Percentiles rank a stretch among this genome's conserved stretches.
Evolutionary conservation across 35 echinoderm and acorn worm species (phyloP).

Genomic region (Antedon bifida): DNA sequence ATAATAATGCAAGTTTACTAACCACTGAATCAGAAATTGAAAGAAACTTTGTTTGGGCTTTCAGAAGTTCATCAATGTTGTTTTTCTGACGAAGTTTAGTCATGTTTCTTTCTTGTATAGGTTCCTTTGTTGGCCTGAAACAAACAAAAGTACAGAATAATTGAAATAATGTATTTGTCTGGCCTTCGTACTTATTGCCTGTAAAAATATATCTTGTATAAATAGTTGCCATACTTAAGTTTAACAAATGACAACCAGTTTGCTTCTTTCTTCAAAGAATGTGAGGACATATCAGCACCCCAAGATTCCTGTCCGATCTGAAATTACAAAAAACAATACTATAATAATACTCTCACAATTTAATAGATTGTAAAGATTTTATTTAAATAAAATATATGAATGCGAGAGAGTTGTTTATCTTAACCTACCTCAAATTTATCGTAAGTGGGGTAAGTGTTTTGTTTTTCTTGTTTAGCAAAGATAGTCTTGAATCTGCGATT

Average conservation of each 20-base stretch:
- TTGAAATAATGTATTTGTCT: background rate
- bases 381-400: background rate
- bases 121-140: constrained; percentile 72
- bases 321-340: constrained; percentile 1
- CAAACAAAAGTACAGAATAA: background rate
- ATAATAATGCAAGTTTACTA: background rate
- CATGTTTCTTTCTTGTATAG: constrained; percentile 82
- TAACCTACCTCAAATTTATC: constrained; percentile 98
- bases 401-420: too few relatives aligned
- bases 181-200: background rate
- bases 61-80: constrained; percentile 82
- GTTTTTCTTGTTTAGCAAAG: constrained; percentile 77
- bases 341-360: too few relatives aligned
- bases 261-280: constrained; percentile 76
- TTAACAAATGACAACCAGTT: constrained; percentile 91
- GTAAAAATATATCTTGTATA: too few relatives aligned
- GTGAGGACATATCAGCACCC: constrained; percentile 76
- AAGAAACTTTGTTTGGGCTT: constrained; percentile 75
- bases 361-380: background rate
- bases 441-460: constrained; percentile 91
- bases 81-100: constrained; percentile 56
- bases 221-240: constrained; percentile 69
- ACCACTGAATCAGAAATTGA: constrained; percentile 67
- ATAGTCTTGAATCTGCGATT: constrained; percentile 65
- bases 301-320: constrained; percentile 87